Base-by-base conservation (phyloP, 2,888 invertebrate species). In the Bombylius major region DNA sequence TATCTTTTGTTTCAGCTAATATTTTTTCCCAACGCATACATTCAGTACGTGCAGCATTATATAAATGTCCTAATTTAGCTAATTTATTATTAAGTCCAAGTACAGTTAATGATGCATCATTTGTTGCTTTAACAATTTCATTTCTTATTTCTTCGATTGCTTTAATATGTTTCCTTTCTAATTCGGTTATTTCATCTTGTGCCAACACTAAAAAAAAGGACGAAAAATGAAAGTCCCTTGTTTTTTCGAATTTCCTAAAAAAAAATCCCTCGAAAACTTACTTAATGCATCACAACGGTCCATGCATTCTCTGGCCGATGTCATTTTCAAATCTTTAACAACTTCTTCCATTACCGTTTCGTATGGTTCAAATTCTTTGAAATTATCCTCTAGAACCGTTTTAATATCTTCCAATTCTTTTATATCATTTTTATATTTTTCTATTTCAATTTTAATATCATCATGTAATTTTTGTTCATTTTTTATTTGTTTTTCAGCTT, bases 201-300 rank as follows among this genome's bases (percentile, higher is more conserved):
- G 74, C 70, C 1, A 73, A 62, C 72, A 73, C 75, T 75, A 14
- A 11, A 56, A 50, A 47, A n/a, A 8, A 42, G 47, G 23, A 23
- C 23, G 44, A 31, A 50, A 14, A 5, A 34, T 5, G 1, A 49
- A 13, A 9, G 11, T 13, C 49, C n/a, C 7, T 51, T 45, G n/a
- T n/a, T n/a, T 44, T 44, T 33, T 44, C 34, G 13, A 5, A 32
- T 46, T 51, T 42, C 44, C 3, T 23, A 1, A 33, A 51, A 33
- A 51, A 9, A 8, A 8, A 36, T 36, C 6, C 9, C 9, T 36
- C n/a, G 3, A 12, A 5, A 5, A 62, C 65, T 57, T 61, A 74
- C 75, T 73, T 33, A 75, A 53, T 1, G 73, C 75, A 67, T 75
- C 74, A 56, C 71, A 72, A 1, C 71, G 67, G 58, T 68, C 70